These are phyloP conservation scores for Gallinago solitaria DNA, from an alignment of 2,797 vertebrate species.

Conservation along the genomic window DNA sequence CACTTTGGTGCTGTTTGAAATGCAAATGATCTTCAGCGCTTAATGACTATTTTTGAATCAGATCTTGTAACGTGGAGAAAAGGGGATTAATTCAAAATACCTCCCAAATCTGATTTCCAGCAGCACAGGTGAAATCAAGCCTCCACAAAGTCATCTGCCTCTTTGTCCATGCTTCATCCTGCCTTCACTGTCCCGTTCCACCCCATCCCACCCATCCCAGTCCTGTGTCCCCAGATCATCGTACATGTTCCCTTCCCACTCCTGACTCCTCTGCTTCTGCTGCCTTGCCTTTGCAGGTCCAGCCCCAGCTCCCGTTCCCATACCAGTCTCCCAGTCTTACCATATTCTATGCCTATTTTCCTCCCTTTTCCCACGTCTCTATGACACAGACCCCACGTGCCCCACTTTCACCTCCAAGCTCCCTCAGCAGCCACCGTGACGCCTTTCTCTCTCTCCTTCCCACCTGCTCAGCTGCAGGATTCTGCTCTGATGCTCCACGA, in stretches of 20 bases:
- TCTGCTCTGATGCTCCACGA: neutral
- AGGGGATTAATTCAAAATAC: neutral
- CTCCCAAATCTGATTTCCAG: neutral
- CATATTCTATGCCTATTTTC: neutral
- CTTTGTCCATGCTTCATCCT: neutral
- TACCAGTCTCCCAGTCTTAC: neutral
- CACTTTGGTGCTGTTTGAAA: neutral
- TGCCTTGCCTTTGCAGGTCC: neutral
- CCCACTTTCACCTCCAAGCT: neutral
- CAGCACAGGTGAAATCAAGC: neutral
- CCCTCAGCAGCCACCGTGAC: neutral
- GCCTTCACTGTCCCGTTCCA: neutral
- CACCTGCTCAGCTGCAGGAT: neutral
- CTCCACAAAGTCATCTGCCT: neutral
- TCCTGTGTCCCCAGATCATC: neutral
- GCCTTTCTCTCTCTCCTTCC: neutral
- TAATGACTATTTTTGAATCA: neutral
- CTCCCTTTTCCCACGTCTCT: neutral
- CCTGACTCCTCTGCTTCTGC: neutral
- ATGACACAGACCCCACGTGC: accelerated
- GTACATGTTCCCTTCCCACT: neutral
- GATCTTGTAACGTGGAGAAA: neutral
- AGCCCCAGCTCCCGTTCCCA: neutral
- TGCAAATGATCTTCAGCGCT: neutral
- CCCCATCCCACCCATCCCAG: neutral